These are phyloP conservation scores for Orthosia incerta DNA, from an alignment of 2,888 invertebrate species.

Conservation along the genomic window DNA sequence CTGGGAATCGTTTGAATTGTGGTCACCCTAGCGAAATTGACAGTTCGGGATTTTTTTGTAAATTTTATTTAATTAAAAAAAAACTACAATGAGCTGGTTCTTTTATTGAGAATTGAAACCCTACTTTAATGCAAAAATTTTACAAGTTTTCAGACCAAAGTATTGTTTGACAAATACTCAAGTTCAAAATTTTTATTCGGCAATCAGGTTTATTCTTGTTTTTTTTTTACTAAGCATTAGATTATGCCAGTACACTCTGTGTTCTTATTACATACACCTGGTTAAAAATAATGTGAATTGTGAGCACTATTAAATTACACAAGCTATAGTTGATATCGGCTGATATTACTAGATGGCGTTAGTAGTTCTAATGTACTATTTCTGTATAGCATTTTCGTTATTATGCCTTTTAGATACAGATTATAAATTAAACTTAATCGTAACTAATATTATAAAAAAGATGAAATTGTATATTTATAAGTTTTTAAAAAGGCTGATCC, in stretches of 20 bases:
- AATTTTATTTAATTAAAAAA: neutral
- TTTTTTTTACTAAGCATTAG: neutral
- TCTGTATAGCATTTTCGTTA: neutral
- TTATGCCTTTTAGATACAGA: too few species aligned
- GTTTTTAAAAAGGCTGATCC: too few species aligned
- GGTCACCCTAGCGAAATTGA: constrained; percentile 9
- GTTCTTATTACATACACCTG: neutral
- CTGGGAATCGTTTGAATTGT: constrained; percentile 15
- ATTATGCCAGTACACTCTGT: neutral
- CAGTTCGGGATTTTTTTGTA: neutral
- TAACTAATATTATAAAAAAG: too few species aligned
- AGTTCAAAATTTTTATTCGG: too few species aligned
- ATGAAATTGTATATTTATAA: too few species aligned
- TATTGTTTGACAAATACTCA: too few species aligned
- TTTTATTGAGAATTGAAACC: too few species aligned
- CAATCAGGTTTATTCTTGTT: neutral
- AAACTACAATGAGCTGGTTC: neutral
- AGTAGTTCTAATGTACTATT: constrained; percentile 10
- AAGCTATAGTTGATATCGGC: neutral
- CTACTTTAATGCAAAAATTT: too few species aligned
- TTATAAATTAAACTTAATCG: too few species aligned
- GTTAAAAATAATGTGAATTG: neutral
- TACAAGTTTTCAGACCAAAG: too few species aligned
- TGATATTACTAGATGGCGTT: constrained; percentile 54
- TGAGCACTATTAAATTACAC: neutral